Conservation (phyloP, 1,140 invertebrate species). For the Dendrolimus kikuchii region DNA sequence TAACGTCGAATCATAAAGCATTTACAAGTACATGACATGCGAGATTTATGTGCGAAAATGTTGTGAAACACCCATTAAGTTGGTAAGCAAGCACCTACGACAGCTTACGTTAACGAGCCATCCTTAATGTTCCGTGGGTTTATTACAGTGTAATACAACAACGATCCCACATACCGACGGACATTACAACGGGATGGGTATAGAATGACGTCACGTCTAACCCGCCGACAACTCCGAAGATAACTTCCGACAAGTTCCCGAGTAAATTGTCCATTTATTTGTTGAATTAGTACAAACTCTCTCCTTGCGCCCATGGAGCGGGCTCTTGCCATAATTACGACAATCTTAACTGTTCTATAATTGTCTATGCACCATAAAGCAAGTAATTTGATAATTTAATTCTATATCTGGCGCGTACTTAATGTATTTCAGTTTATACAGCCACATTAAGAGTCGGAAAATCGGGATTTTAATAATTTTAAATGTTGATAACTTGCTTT, state of each 20-base stretch:
- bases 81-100: no score
- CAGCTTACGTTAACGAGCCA: no score
- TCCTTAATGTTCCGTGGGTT: no score
- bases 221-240: slow-evolving; percentile 9
- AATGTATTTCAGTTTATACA: no score
- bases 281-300: slow-evolving; percentile 23
- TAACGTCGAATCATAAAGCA: no score
- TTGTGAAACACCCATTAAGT: no score
- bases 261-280: slow-evolving; percentile 29
- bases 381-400: slow-evolving; percentile 1
- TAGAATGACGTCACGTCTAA: slow-evolving; percentile 12
- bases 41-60: no score
- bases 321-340: slow-evolving; percentile 12
- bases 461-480: no score
- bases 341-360: slow-evolving; percentile 20
- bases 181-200: slow-evolving; percentile 2
- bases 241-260: slow-evolving; percentile 20
- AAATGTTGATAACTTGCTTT: no score
- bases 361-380: slow-evolving; percentile 16
- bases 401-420: no score
- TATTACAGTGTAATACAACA: neutral
- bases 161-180: slow-evolving; percentile 8
- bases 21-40: no score
- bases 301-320: slow-evolving; percentile 3
- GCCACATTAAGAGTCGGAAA: no score